A percentile compares a stretch with the other conserved stretches of the same genome.
phyloP scores from a whole-genome alignment of 2,113 vertebrate genomes.

The Rissa tridactyla region DNA sequence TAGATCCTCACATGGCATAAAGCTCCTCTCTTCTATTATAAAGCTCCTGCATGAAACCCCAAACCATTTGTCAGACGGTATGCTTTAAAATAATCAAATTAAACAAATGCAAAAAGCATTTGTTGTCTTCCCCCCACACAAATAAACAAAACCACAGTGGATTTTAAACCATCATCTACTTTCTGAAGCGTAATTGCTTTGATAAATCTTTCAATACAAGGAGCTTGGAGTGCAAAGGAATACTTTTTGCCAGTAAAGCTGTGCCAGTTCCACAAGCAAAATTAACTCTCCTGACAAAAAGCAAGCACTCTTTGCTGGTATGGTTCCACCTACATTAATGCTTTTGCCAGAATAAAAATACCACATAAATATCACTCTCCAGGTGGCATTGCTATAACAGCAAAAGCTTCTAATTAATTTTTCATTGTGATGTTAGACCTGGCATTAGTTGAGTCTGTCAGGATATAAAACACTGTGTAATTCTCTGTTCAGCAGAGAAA shows the following conservation, averaged over 20 bases:
- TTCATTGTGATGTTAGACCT: slow-evolving; percentile 52
- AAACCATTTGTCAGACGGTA: slow-evolving; percentile 12
- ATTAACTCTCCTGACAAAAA: slow-evolving; percentile 54
- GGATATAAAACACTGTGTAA: slow-evolving; percentile 23
- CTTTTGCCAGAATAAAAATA: slow-evolving; percentile 57
- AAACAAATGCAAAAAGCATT: slow-evolving; percentile 11
- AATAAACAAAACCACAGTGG: slow-evolving; percentile 28
- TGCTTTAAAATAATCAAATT: slow-evolving; percentile 20
- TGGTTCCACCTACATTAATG: slow-evolving; percentile 10
- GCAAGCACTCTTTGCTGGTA: slow-evolving; percentile 30
- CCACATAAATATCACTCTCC: slow-evolving; percentile 55
- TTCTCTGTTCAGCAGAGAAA: slow-evolving; percentile 27
- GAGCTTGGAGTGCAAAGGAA: slow-evolving; percentile 24
- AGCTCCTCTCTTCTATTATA: slow-evolving; percentile 92
- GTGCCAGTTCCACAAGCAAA: slow-evolving; percentile 43
- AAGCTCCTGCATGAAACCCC: slow-evolving; percentile 76
- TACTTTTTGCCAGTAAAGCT: slow-evolving; percentile 22
- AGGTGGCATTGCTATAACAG: slow-evolving; percentile 51
- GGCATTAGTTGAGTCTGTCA: slow-evolving; percentile 20
- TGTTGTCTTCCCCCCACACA: not conserved
- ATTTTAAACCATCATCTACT: slow-evolving; percentile 33
- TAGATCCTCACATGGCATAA: slow-evolving; percentile 87
- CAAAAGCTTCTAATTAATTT: slow-evolving; percentile 63
- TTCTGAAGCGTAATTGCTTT: slow-evolving; percentile 38
- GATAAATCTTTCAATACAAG: slow-evolving; percentile 49